Evolutionary conservation across 92 coral and sea anemone genomes (phyloP).

Genomic region (Porites lobata): DNA sequence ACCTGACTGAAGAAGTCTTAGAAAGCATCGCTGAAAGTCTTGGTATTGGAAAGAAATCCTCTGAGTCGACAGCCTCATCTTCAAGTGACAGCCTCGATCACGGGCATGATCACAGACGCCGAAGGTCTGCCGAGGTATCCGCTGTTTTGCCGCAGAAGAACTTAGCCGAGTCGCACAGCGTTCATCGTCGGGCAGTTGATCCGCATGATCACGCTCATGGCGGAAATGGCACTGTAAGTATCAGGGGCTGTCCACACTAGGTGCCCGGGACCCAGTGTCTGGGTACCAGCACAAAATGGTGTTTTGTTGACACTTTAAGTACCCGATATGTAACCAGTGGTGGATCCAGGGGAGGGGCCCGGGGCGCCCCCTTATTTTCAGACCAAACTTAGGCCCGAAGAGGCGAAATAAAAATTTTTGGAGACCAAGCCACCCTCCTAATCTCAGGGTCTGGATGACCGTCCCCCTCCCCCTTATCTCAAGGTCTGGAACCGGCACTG

Average conservation of each 20-base stretch:
- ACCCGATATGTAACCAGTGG: neutral
- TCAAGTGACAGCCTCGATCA: conserved; percentile 16
- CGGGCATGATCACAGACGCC: conserved; percentile 65
- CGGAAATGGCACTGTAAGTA: conserved; percentile 3
- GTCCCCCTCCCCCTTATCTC: too few species aligned
- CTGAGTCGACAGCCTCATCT: conserved; percentile 52
- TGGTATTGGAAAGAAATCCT: conserved; percentile 12
- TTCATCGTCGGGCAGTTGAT: conserved; percentile 53
- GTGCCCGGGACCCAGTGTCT: neutral
- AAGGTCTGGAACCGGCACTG: too few species aligned
- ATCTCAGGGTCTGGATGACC: too few species aligned
- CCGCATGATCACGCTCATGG: conserved; percentile 15
- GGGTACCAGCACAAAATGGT: neutral
- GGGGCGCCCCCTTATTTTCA: neutral
- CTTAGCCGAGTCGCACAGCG: conserved; percentile 8
- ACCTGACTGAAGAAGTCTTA: too few species aligned
- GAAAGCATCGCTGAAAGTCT: too few species aligned
- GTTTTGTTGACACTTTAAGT: neutral
- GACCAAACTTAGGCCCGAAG: too few species aligned
- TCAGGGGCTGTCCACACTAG: neutral
- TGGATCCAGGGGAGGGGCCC: too few species aligned
- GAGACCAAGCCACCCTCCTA: too few species aligned
- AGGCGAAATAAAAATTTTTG: too few species aligned
- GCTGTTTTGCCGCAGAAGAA: too few species aligned
- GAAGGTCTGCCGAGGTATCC: conserved; percentile 50